These are phyloP conservation scores for Campoplex capitator DNA, from an alignment of 2,888 invertebrate species.

Conservation along the genomic window DNA sequence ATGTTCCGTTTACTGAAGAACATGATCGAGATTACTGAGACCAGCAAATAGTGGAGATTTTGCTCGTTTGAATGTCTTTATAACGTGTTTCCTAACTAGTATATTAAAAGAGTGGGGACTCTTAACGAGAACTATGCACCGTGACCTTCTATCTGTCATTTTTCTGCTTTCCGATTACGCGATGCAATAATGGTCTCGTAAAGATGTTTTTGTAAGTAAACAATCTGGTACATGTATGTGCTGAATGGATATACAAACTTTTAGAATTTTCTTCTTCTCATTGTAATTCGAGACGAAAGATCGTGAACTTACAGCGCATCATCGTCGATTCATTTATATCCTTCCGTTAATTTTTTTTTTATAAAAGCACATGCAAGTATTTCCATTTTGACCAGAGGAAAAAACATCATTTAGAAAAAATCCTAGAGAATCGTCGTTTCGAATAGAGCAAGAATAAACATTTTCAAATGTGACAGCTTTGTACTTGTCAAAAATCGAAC, in stretches of 20 bases:
- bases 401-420: neutral
- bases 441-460: neutral
- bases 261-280: neutral
- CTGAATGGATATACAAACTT: neutral
- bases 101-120: neutral
- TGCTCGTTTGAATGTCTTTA: neutral
- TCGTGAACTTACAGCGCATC: neutral
- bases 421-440: neutral
- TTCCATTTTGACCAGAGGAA: neutral
- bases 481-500: neutral
- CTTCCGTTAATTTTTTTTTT: neutral
- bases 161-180: neutral
- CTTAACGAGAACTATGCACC: neutral
- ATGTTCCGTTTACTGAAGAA: neutral
- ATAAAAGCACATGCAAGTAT: neutral
- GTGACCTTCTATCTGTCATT: neutral
- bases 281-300: neutral
- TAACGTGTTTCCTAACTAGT: neutral
- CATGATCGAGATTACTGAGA: neutral
- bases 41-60: neutral
- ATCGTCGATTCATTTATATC: neutral
- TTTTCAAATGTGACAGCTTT: neutral
- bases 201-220: neutral
- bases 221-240: neutral
- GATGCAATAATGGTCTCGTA: neutral